Conservation (phyloP, 2,888 invertebrate genomes). For the Sylvicola cinctus region DNA sequence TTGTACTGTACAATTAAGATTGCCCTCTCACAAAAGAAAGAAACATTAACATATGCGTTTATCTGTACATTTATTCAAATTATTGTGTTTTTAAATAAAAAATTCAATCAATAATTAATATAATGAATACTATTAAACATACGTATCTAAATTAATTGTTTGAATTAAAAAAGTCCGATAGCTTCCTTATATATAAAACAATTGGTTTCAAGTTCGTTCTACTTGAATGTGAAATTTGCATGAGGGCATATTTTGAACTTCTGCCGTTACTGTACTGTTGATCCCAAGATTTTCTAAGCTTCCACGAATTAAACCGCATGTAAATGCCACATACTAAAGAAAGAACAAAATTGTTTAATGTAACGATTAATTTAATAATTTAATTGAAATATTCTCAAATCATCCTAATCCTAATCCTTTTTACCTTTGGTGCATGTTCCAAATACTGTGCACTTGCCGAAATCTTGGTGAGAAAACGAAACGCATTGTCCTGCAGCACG, state of each 20-base stretch:
- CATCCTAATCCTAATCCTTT: too few relatives aligned
- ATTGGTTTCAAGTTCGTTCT: conserved; percentile 35
- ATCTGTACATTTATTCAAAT: too few relatives aligned
- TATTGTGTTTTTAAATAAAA: too few relatives aligned
- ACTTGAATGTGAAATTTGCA: conserved; percentile 86
- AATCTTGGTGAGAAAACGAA: conserved; percentile 73
- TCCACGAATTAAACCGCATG: conserved; percentile 88
- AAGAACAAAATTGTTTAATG: conserved; percentile 6
- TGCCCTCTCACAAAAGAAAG: too few relatives aligned
- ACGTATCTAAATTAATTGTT: too few relatives aligned
- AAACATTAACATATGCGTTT: too few relatives aligned
- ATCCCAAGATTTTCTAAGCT: conserved; percentile 88
- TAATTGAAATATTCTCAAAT: conserved; percentile 7
- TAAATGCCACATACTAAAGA: conserved; percentile 69
- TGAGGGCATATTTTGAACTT: conserved; percentile 78
- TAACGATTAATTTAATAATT: too few relatives aligned
- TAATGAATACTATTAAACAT: too few relatives aligned
- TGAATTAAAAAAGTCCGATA: too few relatives aligned
- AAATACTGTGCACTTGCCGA: conserved; percentile 80
- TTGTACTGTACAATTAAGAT: too few relatives aligned
- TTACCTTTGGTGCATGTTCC: conserved; percentile 72
- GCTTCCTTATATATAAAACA: background rate
- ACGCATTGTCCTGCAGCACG: conserved; percentile 90
- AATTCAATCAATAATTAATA: too few relatives aligned
- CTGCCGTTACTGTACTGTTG: conserved; percentile 85